Conservation (phyloP, 1,140 invertebrate genomes). For the Conopomorpha cramerella region DNA sequence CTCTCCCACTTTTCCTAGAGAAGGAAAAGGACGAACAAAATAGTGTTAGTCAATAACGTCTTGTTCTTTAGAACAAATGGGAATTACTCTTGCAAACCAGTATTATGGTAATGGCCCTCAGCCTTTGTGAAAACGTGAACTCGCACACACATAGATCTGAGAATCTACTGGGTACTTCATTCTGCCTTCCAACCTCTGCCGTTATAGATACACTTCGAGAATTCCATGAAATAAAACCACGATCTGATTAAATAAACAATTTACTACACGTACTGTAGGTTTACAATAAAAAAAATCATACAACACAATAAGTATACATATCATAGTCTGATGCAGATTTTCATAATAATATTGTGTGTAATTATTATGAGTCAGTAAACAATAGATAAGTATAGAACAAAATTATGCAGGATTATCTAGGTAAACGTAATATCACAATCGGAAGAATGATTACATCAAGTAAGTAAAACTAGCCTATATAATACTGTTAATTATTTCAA, state of each 20-base stretch:
- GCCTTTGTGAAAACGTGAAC: no score
- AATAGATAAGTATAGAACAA: background rate
- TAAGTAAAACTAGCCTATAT: constrained; percentile 49
- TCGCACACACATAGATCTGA: no score
- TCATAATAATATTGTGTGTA: constrained; percentile 3
- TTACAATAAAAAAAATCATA: constrained; percentile 56
- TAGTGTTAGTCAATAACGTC: no score
- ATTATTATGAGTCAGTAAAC: background rate
- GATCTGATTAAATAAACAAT: constrained; percentile 56
- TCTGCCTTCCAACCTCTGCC: no score
- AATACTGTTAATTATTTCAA: constrained; percentile 43
- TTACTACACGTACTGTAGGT: constrained; percentile 60
- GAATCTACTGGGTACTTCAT: no score
- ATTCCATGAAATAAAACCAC: constrained; percentile 36
- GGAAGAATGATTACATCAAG: constrained; percentile 33
- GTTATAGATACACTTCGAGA: no score
- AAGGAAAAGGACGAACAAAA: no score
- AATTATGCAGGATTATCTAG: background rate
- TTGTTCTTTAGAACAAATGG: no score
- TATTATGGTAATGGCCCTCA: no score
- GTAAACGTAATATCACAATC: constrained; percentile 30
- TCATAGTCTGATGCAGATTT: constrained; percentile 51
- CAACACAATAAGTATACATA: constrained; percentile 17
- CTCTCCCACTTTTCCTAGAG: no score
- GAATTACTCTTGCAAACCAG: no score